Evolutionary conservation across 2,797 vertebrate genomes (phyloP), one percentile per base, ranked within the genome.

Genomic region (Lithobates sylvaticus): DNA sequence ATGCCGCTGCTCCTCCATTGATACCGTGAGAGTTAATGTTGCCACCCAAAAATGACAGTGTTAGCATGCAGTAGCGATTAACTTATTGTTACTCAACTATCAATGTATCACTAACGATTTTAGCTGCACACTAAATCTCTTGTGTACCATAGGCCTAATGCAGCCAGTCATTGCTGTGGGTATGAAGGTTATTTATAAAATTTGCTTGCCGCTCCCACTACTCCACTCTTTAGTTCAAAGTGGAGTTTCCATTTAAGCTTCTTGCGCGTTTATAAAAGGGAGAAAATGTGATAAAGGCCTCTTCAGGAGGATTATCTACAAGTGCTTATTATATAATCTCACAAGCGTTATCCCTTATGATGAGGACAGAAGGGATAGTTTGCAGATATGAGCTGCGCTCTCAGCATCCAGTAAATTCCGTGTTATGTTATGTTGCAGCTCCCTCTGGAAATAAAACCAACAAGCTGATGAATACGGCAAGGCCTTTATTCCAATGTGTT

Each of bases 361-460:
- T 26, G 50, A 36, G 76, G 77, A 68, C n/a, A 34, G 77, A 68
- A 67, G 64, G 77, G 76, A 76, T 54, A 29, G 10, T 54, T 76
- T 76, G 23, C 5, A 76, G 74, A 76, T 29, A 78, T 78, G 76
- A 78, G 76, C 23, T 54, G 2, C 23, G 61, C 61, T 68, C 26
- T 65, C 15, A 18, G 77, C n/a, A 68, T 68, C 27, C 15, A 29
- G 77, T 44, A 58, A 78, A 68, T 44, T 78, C 61, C 29, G 39
- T 78, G 77, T 68, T 68, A 78, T 58, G 64, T 78, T 67, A 78
- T 47, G 39, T 68, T 58, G 13, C 64, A 5, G 15, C 61, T 72
- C 80, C 80, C 70, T n/a, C 47, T 82, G 69, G 69, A 82, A 82
- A 72, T 81, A 70, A 81, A 82, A 72, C 61, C 77, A 78, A 64